Evolutionary conservation across 2,888 invertebrate genomes (phyloP), one percentile per base, ranked within the genome.

Genomic region (Linnaemya tessellans): DNA sequence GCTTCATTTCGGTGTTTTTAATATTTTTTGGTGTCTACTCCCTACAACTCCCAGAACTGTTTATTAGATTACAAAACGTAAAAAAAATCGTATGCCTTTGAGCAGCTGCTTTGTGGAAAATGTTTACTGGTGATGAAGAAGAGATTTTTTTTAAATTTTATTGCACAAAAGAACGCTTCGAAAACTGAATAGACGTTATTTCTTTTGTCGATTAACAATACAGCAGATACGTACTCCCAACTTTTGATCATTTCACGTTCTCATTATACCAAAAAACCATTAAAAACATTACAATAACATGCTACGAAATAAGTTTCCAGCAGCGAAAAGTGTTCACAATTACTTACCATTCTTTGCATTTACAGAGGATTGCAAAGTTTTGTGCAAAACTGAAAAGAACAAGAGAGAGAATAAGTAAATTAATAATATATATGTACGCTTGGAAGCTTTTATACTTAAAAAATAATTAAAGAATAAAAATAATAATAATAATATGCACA

Each of bases 1-100:
- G 25, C 51, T 64, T 74, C 64, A 22, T 43, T 68, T 20, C 58
- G 11, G 11, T 41, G 13, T 10, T 41, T 41, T 41, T 38, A 38
- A 38, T 0, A 15, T 43, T 62, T 51, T 9, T 54, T 10, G 41
- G 4, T 10, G 22, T 62, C 30, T 51, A 38, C 18, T 11, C n/a
- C 10, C 60, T 18, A 5, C 11, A 60, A 60, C 38, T 38, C 11
- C 11, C 8, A 35, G 11, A 49, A 49, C 30, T 46, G 15, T 71
- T 71, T 54, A 56, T 43, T 51, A 67, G 3, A 77, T 64, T 56
- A 79, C 64, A 60, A 54, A 71, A 35, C 9, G 18, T 71, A 49
- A 18, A n/a, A 25, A 30, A 60, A 9, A 11, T 70, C 10, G 3
- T 70, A 62, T 35, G 60, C 20, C 80, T 74, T 73, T 15, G 51